Conservation (phyloP, 2,113 vertebrate species). For the Rhea americana region DNA sequence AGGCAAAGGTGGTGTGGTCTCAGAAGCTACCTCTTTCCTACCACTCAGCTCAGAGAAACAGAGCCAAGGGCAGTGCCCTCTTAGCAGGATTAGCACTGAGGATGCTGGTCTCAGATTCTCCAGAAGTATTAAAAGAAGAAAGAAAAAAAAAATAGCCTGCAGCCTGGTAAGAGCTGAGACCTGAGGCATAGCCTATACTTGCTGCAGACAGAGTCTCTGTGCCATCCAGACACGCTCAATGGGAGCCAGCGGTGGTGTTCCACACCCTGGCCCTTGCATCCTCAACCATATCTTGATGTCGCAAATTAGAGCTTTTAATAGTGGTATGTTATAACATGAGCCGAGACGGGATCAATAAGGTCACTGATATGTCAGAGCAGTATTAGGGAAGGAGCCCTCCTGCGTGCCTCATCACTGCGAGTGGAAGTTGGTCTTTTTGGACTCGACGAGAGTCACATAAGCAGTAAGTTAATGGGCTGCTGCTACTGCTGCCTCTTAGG, state of each 20-base stretch:
- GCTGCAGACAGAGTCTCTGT: background rate
- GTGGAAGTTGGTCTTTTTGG: background rate
- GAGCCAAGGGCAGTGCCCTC: background rate
- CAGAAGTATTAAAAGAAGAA: no score
- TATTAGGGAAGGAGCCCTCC: background rate
- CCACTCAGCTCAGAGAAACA: background rate
- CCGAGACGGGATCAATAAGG: background rate
- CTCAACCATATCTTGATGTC: background rate
- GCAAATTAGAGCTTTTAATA: background rate
- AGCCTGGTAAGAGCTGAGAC: background rate
- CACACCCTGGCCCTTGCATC: background rate
- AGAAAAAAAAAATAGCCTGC: background rate
- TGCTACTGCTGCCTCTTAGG: background rate
- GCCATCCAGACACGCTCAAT: background rate
- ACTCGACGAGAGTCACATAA: accelerated
- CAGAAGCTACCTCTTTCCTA: background rate
- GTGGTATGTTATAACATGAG: background rate
- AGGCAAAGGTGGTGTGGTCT: background rate
- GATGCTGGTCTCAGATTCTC: background rate
- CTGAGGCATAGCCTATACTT: background rate
- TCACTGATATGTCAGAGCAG: accelerated
- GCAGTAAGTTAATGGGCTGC: background rate
- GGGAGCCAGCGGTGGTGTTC: background rate
- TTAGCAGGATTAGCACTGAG: accelerated
- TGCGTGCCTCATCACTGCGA: background rate